A percentile compares a stretch with the other conserved stretches of the same genome.
Conservation (phyloP, 2,113 vertebrate genomes). For the Todiramphus saurophagus region DNA sequence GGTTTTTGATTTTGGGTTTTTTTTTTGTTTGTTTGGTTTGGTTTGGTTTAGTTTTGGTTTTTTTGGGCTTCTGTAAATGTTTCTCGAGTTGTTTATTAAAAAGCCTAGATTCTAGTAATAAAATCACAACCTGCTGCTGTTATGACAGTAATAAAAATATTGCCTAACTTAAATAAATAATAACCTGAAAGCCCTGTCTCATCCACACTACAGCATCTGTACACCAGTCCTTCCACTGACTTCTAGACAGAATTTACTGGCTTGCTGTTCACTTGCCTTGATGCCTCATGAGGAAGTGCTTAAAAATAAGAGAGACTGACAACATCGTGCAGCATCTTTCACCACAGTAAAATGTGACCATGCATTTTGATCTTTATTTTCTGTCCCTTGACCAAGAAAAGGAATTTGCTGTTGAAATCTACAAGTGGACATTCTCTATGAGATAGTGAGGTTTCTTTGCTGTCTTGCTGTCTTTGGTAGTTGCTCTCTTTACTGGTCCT, state of each 20-base stretch:
- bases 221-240: neutral
- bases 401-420: neutral
- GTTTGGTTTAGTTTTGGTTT: neutral
- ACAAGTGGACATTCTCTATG: neutral
- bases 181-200: neutral
- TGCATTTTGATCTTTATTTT: neutral
- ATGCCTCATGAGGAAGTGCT: neutral
- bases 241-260: neutral
- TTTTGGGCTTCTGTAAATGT: neutral
- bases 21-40: neutral
- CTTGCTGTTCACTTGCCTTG: neutral
- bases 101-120: neutral
- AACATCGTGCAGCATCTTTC: neutral
- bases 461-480: neutral
- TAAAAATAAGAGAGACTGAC: neutral
- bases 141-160: neutral
- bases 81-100: neutral
- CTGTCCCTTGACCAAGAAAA: neutral
- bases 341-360: neutral
- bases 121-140: neutral
- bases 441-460: neutral
- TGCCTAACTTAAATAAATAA: neutral
- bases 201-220: neutral
- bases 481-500: neutral
- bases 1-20: neutral